phyloP scores from a whole-genome alignment of 2,113 vertebrate species.

The Cathartes aura region DNA sequence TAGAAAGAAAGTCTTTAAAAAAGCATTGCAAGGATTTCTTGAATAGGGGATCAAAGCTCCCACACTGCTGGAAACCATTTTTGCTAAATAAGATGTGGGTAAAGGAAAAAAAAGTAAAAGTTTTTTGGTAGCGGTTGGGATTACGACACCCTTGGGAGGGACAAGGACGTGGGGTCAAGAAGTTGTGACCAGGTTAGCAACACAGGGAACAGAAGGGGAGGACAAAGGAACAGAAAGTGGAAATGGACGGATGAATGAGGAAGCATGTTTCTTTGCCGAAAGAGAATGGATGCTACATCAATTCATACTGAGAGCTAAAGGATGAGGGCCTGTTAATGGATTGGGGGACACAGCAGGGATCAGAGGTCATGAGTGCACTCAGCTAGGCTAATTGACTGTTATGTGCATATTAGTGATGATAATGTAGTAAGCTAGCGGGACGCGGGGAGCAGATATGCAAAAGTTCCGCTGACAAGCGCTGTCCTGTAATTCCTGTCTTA shows the following conservation, averaged over 20 bases:
- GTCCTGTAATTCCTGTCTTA: not conserved
- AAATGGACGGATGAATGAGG: conserved; percentile 83
- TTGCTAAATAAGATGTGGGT: conserved; percentile 41
- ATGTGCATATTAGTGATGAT: conserved; percentile 75
- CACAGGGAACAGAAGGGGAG: conserved; percentile 80
- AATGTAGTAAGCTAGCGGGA: not conserved
- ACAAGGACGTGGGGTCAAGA: conserved; percentile 83
- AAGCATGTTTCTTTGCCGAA: conserved; percentile 86
- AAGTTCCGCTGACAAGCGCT: not conserved
- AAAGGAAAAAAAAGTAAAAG: conserved; percentile 60
- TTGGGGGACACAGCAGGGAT: conserved; percentile 90
- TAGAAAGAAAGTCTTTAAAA: conserved; percentile 56
- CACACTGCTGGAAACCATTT: conserved; percentile 60
- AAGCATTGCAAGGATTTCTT: conserved; percentile 42
- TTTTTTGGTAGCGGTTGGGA: conserved; percentile 3
- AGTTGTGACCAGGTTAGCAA: conserved; percentile 84
- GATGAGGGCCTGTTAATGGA: conserved; percentile 82
- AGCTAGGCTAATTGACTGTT: conserved; percentile 89
- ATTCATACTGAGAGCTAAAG: conserved; percentile 90
- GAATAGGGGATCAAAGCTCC: conserved; percentile 60
- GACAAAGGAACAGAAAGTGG: conserved; percentile 91
- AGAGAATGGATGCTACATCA: conserved; percentile 91
- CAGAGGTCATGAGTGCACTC: conserved; percentile 90
- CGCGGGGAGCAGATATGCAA: not conserved
- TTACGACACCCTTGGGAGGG: conserved; percentile 59